Conservation (phyloP, 2,797 vertebrate species). For the Bovichtus diacanthus region DNA sequence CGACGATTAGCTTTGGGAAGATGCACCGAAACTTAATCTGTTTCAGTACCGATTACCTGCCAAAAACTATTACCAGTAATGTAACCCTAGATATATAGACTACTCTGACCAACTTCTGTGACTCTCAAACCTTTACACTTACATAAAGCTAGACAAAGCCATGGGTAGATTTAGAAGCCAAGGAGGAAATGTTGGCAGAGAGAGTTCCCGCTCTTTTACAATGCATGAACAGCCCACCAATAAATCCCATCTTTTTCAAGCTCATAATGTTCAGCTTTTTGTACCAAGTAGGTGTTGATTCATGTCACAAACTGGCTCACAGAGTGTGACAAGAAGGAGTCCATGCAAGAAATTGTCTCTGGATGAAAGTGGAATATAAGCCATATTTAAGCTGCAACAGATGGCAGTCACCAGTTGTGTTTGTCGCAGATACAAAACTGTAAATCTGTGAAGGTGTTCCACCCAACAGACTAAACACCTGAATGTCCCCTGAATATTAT, state of each 20-base stretch:
- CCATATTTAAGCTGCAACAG: background rate
- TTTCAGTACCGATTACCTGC: slow-evolving; percentile 5
- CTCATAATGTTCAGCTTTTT: slow-evolving; percentile 7
- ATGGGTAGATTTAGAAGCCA: background rate
- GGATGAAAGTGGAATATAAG: background rate
- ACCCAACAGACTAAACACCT: background rate
- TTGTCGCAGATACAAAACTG: background rate
- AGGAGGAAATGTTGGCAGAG: background rate
- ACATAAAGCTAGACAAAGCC: background rate
- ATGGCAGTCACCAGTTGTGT: background rate
- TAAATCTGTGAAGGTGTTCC: background rate
- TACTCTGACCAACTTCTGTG: slow-evolving; percentile 1
- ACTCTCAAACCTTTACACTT: background rate
- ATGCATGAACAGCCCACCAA: background rate
- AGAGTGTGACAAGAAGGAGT: background rate
- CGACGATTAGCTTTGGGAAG: slow-evolving; percentile 38
- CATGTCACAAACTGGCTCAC: background rate
- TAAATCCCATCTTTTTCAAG: background rate
- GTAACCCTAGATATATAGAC: background rate
- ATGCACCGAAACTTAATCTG: slow-evolving; percentile 14
- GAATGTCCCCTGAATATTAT: background rate
- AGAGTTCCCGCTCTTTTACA: background rate
- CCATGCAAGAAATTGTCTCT: background rate
- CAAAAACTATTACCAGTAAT: slow-evolving; percentile 11
- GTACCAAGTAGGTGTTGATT: slow-evolving; percentile 3